Evolutionary conservation across 2,888 invertebrate genomes (phyloP).

Genomic region (Hypomecis atomaria): DNA sequence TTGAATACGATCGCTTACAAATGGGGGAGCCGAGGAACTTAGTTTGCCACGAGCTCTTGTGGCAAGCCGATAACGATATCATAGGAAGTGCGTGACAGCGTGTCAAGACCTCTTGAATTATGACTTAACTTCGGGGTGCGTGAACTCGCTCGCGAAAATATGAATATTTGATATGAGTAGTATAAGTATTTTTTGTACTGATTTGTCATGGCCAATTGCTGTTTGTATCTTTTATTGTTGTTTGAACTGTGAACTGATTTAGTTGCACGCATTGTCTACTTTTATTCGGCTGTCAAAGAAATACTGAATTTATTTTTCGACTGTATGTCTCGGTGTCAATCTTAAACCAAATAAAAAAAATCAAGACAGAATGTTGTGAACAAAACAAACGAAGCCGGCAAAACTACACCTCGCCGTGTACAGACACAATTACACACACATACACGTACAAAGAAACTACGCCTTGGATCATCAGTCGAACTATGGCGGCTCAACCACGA

Average conservation of each 20-base stretch:
- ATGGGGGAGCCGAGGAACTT: constrained; percentile 10
- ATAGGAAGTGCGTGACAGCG: constrained; percentile 30
- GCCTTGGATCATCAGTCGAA: too few relatives aligned
- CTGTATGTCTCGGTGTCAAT: too few relatives aligned
- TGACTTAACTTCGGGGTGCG: constrained; percentile 27
- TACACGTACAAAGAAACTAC: too few relatives aligned
- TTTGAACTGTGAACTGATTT: constrained; percentile 1
- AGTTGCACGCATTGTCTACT: not conserved
- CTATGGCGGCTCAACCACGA: too few relatives aligned
- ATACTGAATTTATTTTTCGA: too few relatives aligned
- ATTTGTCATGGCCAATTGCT: constrained; percentile 12
- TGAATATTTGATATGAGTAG: constrained; percentile 12
- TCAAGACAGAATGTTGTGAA: too few relatives aligned
- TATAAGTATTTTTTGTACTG: constrained; percentile 17
- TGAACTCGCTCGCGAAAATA: constrained; percentile 23
- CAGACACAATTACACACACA: too few relatives aligned
- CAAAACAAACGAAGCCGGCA: too few relatives aligned
- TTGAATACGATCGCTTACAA: constrained; percentile 20
- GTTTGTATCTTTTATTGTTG: constrained; percentile 1
- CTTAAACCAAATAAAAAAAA: too few relatives aligned
- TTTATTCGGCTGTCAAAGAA: not conserved
- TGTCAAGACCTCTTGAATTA: constrained; percentile 34
- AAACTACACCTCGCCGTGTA: too few relatives aligned
- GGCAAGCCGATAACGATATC: constrained; percentile 31
- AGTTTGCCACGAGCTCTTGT: constrained; percentile 27